Conservation (phyloP, 1,140 invertebrate species). For the Micrasema longulum region DNA sequence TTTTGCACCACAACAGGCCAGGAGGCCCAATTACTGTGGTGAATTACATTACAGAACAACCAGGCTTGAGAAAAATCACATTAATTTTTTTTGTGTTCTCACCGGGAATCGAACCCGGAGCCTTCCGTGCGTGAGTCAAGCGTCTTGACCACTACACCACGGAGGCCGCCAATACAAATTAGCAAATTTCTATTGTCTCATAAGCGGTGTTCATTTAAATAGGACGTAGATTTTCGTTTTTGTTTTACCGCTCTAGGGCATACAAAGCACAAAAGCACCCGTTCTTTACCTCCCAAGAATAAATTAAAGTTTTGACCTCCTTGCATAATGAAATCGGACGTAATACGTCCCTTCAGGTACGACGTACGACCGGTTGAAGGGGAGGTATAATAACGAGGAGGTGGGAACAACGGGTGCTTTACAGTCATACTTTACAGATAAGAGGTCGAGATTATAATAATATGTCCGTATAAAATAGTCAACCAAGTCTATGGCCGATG, state of each 20-base stretch:
- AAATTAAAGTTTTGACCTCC: conserved; percentile 52
- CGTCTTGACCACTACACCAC: too few relatives aligned
- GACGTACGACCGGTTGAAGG: conserved; percentile 35
- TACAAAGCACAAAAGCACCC: conserved; percentile 7
- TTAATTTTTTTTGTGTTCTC: too few relatives aligned
- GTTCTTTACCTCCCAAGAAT: conserved; percentile 40
- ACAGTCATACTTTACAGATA: conserved; percentile 23
- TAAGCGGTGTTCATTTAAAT: conserved; percentile 30
- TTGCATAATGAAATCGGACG: conserved; percentile 51
- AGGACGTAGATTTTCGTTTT: conserved; percentile 31
- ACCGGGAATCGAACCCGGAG: too few relatives aligned
- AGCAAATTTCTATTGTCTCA: too few relatives aligned
- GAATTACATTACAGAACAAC: too few relatives aligned
- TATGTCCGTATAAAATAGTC: too few relatives aligned
- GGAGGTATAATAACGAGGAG: conserved; percentile 44
- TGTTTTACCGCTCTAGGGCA: conserved; percentile 27
- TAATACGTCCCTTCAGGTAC: conserved; percentile 28
- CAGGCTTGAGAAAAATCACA: too few relatives aligned
- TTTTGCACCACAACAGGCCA: too few relatives aligned
- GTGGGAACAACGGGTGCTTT: conserved; percentile 32
- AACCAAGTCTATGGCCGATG: too few relatives aligned
- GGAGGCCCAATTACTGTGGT: too few relatives aligned
- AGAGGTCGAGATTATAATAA: conserved; percentile 24
- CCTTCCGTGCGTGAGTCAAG: too few relatives aligned
- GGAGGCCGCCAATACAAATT: too few relatives aligned